Conservation (phyloP, 2,113 vertebrate species). For the Siniperca knerii region DNA sequence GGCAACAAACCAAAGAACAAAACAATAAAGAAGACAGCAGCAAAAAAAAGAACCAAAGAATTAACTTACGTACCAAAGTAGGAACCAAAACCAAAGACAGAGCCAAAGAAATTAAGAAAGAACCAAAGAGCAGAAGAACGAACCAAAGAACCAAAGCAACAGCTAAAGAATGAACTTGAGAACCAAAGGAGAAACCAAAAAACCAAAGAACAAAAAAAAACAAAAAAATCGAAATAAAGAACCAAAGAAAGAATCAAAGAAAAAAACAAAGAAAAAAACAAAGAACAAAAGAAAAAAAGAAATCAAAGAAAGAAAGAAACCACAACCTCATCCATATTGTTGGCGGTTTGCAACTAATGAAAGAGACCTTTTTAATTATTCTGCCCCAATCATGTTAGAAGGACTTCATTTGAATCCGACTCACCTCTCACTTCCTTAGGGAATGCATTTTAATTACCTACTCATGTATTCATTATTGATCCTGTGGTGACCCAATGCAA, state of each 20-base stretch:
- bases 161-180: no score
- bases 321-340: background rate
- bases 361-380: conserved; percentile 41
- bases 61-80: background rate
- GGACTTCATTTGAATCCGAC: conserved; percentile 27
- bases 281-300: conserved; percentile 7
- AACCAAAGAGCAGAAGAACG: background rate
- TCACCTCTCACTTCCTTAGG: conserved; percentile 2
- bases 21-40: no score
- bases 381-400: conserved; percentile 14
- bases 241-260: background rate
- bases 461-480: conserved; percentile 60
- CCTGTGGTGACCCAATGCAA: background rate
- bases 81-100: background rate
- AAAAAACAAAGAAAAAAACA: background rate
- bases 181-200: background rate
- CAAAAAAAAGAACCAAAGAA: background rate
- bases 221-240: no score
- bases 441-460: conserved; percentile 48
- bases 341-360: conserved; percentile 10
- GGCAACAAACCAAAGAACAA: background rate
- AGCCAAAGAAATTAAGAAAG: no score
- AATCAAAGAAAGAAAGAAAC: conserved; percentile 6
- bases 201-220: no score
- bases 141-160: background rate